Conservation (phyloP, 2,113 vertebrate genomes). For the Colinus virginianus region DNA sequence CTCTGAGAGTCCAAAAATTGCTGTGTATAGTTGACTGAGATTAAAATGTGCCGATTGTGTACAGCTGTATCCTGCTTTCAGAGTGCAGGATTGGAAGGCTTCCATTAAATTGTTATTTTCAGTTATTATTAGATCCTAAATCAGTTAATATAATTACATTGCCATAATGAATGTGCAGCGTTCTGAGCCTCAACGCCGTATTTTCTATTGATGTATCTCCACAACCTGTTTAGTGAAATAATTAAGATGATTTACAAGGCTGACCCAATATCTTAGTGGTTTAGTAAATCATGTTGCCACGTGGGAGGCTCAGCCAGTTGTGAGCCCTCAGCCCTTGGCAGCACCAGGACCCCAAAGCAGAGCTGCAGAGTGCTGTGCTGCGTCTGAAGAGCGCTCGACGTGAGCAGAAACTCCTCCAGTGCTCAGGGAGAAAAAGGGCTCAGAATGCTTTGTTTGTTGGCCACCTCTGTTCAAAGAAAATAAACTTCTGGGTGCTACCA, state of each 20-base stretch:
- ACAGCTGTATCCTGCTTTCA: slow-evolving; percentile 18
- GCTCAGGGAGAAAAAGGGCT: neutral
- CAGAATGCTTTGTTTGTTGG: neutral
- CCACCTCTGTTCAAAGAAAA: neutral
- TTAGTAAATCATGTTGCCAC: slow-evolving; percentile 53
- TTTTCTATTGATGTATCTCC: slow-evolving; percentile 70
- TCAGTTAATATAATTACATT: slow-evolving; percentile 68
- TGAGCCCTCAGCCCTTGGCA: neutral
- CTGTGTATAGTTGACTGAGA: slow-evolving; percentile 25
- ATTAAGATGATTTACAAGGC: slow-evolving; percentile 69
- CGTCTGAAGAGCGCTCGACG: neutral
- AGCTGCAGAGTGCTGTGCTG: neutral
- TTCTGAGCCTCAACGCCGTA: slow-evolving; percentile 58
- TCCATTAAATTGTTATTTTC: slow-evolving; percentile 69
- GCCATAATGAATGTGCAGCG: slow-evolving; percentile 53
- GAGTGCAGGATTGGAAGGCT: slow-evolving; percentile 49
- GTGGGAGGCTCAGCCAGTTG: slow-evolving; percentile 19
- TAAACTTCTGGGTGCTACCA: neutral
- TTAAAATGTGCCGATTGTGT: slow-evolving; percentile 1
- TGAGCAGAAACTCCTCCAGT: fast-evolving
- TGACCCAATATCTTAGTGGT: slow-evolving; percentile 63
- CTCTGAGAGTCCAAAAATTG: slow-evolving; percentile 33
- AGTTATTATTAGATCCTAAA: slow-evolving; percentile 64
- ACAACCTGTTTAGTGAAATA: slow-evolving; percentile 70
- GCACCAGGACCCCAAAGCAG: neutral